Percentiles rank a stretch among this genome's conserved stretches.
Conservation (phyloP, 1,140 invertebrate genomes). For the Orchestia grillus region DNA sequence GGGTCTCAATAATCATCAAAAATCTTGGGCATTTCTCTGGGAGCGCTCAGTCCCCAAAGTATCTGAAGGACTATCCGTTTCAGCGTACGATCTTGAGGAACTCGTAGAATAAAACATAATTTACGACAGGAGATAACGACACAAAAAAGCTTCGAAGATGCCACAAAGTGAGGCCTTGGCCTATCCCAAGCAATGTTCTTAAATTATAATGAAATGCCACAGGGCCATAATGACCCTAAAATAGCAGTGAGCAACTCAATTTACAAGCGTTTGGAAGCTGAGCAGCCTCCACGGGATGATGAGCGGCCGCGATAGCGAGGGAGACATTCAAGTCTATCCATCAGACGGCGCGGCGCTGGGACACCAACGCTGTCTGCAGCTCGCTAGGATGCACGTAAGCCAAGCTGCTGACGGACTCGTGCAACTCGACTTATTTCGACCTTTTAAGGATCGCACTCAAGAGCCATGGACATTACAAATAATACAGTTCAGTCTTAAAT, state of each 20-base stretch:
- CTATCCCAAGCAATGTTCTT: not conserved
- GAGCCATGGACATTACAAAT: too few species aligned
- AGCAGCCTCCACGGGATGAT: not conserved
- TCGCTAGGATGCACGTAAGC: not conserved
- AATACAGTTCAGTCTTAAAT: too few species aligned
- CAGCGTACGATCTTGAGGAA: not conserved
- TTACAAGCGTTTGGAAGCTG: slow-evolving; percentile 7
- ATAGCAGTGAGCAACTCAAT: slow-evolving; percentile 7
- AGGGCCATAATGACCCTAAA: not conserved
- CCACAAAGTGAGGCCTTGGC: not conserved
- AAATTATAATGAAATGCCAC: not conserved
- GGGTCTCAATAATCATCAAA: not conserved
- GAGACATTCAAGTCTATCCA: not conserved
- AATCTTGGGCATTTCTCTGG: not conserved
- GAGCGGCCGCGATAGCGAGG: not conserved
- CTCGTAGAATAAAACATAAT: not conserved
- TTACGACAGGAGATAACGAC: not conserved
- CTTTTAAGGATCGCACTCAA: too few species aligned
- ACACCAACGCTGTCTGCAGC: not conserved
- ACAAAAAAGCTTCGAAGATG: not conserved
- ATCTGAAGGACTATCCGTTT: not conserved
- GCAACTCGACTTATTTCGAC: too few species aligned
- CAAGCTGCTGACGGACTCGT: not conserved
- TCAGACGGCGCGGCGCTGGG: not conserved
- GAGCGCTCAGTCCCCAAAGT: not conserved